A percentile compares a stretch with the other conserved stretches of the same genome.
Conservation (phyloP, 2,888 invertebrate species). For the Watsonalla cultraria region DNA sequence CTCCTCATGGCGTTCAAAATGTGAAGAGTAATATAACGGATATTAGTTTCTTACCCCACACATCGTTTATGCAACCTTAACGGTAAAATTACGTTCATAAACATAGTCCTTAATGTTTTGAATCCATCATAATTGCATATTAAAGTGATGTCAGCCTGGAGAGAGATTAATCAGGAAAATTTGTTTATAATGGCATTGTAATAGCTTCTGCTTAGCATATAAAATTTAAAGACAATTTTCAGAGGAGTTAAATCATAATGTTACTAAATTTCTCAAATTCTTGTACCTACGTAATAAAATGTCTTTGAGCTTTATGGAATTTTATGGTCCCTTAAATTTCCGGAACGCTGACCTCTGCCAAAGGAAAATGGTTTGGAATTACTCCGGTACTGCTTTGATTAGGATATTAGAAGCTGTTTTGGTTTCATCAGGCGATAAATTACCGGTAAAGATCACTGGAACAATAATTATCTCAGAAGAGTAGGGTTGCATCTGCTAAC, state of each 20-base stretch:
- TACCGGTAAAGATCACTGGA: too few relatives aligned
- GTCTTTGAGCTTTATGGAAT: conserved; percentile 1
- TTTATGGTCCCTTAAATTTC: not conserved
- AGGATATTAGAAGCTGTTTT: not conserved
- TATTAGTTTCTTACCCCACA: too few relatives aligned
- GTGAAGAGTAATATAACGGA: too few relatives aligned
- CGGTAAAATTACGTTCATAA: too few relatives aligned
- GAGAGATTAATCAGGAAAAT: not conserved
- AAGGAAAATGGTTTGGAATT: not conserved
- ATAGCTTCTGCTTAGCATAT: not conserved
- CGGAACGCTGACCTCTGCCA: not conserved
- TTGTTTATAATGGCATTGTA: not conserved
- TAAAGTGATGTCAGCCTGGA: not conserved
- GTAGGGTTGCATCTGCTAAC: too few relatives aligned
- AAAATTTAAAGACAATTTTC: conserved; percentile 4
- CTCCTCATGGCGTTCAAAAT: too few relatives aligned
- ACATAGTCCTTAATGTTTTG: not conserved
- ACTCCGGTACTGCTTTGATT: not conserved
- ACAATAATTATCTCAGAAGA: too few relatives aligned
- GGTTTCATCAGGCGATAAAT: not conserved
- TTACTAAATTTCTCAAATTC: conserved; percentile 5
- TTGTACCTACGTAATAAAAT: conserved; percentile 1
- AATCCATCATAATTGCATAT: not conserved
- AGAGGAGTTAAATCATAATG: conserved; percentile 7
- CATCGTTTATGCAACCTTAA: too few relatives aligned